Evolutionary conservation across 1,140 invertebrate species (phyloP).

Genomic region (Ylistrum balloti): DNA sequence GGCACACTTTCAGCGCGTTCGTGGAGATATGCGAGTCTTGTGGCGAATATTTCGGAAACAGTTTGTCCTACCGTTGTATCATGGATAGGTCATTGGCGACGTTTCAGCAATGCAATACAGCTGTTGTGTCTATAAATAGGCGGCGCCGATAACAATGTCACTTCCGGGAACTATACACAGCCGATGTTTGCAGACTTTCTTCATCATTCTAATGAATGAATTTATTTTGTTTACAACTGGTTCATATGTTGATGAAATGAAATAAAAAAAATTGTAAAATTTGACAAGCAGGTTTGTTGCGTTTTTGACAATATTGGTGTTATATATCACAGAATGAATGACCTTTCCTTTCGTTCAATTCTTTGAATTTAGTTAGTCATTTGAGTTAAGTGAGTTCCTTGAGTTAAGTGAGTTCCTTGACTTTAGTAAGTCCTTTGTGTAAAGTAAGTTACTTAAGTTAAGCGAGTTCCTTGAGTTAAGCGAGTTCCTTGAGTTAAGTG

Average conservation of each 20-base stretch:
- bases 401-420: no score
- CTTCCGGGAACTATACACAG: background rate
- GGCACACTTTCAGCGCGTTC: background rate
- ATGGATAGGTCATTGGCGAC: constrained; percentile 37
- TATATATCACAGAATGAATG: no score
- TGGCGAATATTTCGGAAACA: constrained; percentile 47
- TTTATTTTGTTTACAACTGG: background rate
- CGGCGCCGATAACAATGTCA: background rate
- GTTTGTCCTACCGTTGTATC: constrained; percentile 43
- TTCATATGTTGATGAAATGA: background rate
- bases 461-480: no score
- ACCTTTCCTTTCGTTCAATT: no score
- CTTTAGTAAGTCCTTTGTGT: no score
- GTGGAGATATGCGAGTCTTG: constrained; percentile 53
- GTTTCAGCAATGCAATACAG: constrained; percentile 42
- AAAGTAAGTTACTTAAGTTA: no score
- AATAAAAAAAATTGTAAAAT: background rate
- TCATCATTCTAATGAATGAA: background rate
- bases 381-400: no score
- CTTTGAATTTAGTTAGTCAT: no score
- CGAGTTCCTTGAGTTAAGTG: no score
- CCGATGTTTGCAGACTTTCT: background rate
- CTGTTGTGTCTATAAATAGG: constrained; percentile 24
- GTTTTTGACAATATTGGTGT: no score
- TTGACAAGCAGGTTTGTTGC: no score